Base-by-base conservation (phyloP, 2,797 vertebrate species). In the Microctenopoma steveboyesi region DNA sequence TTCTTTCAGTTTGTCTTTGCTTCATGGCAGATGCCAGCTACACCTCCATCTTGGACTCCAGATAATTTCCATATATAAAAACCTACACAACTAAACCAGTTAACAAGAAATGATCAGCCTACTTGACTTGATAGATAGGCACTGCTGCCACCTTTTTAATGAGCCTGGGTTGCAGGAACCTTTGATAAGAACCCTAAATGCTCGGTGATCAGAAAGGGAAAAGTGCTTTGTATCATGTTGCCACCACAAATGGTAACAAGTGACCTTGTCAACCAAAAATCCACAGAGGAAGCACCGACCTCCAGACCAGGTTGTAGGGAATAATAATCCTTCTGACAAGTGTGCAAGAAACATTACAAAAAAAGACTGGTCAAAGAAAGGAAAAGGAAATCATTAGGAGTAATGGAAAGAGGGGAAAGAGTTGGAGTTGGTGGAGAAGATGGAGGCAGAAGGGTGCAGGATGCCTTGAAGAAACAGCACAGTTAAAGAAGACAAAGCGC, bases 401-500 rank as follows among this genome's bases (percentile, higher is more conserved):
- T 43, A 28, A 45, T n/a, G 55, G 35, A 64, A 68, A 64, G 58
- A 49, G 61, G 50, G 18, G 63, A 47, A 65, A 30, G 47, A 62
- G 77, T 46, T 66, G 64, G 47, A 62, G 77, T 46, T 66, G 64
- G 53, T 57, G 40, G 70, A 46, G 64, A 55, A 60, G 75, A 78
- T 68, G 64, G 57, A 64, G 58, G 66, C 57, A 85, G 78, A 77
- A 68, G 66, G 74, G 81, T 78, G 65, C 42, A 45, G 72, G 76
- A 67, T 64, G 86, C 88, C 86, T 92, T 89, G 89, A 89, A 90
- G 89, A 74, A 78, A 81, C 66, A 76, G 72, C 77, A 71, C 79
- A 79, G 79, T 91, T 93, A 93, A 94, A 92, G 86, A 92, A 93
- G 91, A 93, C 86, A 85, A 89, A 94, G 90, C 70, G 73, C 86